Evolutionary conservation across 2,888 invertebrate genomes (phyloP), one percentile per base, ranked within the genome.

Genomic region (Dioctria rufipes): DNA sequence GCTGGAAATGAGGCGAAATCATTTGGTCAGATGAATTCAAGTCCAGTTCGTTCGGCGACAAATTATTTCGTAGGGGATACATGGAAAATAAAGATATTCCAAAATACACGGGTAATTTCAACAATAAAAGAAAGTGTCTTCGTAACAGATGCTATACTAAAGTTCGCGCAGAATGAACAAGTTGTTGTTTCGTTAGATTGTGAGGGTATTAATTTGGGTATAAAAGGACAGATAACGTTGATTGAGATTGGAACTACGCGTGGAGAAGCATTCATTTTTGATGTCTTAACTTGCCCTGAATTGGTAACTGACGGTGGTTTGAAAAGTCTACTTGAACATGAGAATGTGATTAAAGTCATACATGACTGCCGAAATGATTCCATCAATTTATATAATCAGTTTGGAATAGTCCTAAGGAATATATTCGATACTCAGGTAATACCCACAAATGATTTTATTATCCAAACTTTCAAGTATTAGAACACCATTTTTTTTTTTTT

Each of bases 321-420:
- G 37, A 94, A 94, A 87, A 92, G 91, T 82, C 89, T 98, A 69
- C 89, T 98, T 78, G 96, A 97, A 89, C 93, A 94, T 86, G 93
- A 94, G 80, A 92, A 92, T 88, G 93, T 97, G 82, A 91, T 95
- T 80, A 97, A 97, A 92, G 95, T 97, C 80, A 94, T 96, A 86
- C 97, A 98, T 88, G 97, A 98, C 88, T 97, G 97, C 87, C 92
- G 96, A 83, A 97, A 96, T 88, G 96, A 96, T 90, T 95, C 96
- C 81, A 94, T 94, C 67, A 96, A 96, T 90, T 92, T 98, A 84
- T 94, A 93, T 90, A 92, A 93, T 87, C 97, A 97, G 87, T 97
- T 94, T 90, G 94, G 94, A 84, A 95, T 97, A 83, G 92, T 93
- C 78, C 89, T 97, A 85, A 92, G 92, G 83, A 95, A 94, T 89